A percentile compares a stretch with the other conserved stretches of the same genome.
These are phyloP conservation scores for Philonicus albiceps DNA, from an alignment of 2,888 invertebrate species.

Conservation along the genomic window DNA sequence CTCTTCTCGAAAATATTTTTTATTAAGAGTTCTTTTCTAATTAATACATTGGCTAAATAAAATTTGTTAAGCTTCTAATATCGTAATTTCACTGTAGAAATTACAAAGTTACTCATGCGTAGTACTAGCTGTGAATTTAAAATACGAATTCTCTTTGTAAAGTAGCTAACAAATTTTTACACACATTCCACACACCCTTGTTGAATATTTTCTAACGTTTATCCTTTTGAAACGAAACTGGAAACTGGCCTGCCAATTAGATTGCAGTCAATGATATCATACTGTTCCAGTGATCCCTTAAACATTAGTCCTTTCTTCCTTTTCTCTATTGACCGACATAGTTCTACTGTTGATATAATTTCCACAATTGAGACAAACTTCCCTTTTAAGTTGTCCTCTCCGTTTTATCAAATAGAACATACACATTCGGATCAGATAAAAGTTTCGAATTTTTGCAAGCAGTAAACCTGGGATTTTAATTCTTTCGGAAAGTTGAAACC, in stretches of 20 bases:
- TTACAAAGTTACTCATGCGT: neutral
- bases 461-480: neutral
- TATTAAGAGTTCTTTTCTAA: neutral
- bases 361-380: neutral
- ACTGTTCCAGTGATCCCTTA: neutral
- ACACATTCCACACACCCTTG: too few species aligned
- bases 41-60: neutral
- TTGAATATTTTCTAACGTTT: neutral
- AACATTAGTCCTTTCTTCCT: neutral
- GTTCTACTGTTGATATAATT: neutral
- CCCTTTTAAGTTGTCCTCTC: neutral
- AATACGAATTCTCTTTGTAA: too few species aligned
- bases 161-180: too few species aligned
- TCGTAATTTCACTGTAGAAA: neutral
- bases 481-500: neutral
- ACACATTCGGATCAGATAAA: neutral
- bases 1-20: too few species aligned
- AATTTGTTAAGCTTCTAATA: too few species aligned
- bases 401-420: neutral
- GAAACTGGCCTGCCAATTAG: neutral
- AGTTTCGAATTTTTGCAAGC: neutral
- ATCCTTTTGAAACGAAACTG: neutral
- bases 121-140: too few species aligned
- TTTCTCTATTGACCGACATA: neutral
- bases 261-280: neutral